Conservation (phyloP, 2,888 invertebrate genomes). For the Punctoribates punctum region DNA sequence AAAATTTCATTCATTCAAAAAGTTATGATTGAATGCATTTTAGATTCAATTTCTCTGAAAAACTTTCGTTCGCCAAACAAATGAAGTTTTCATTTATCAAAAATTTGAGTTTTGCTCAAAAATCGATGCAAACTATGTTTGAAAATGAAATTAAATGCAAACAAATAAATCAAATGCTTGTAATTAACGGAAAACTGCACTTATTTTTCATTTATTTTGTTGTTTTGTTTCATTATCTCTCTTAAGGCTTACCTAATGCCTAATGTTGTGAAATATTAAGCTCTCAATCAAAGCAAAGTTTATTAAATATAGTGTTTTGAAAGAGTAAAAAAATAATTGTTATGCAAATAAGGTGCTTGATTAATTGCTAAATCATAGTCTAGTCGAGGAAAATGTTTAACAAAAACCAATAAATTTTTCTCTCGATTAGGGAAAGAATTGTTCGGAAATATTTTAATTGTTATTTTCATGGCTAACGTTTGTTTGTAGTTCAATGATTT, state of each 20-base stretch:
- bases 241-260: background rate
- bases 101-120: too few species aligned
- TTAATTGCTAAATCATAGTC: background rate
- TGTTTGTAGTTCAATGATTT: background rate
- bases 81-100: too few species aligned
- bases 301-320: too few species aligned
- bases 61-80: too few species aligned
- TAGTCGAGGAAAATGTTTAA: too few species aligned
- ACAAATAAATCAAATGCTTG: constrained; percentile 5
- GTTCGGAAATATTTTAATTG: background rate
- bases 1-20: too few species aligned
- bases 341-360: background rate
- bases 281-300: too few species aligned
- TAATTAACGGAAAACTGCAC: background rate
- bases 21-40: too few species aligned
- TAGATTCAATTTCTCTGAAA: too few species aligned
- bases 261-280: too few species aligned
- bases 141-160: background rate
- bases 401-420: too few species aligned
- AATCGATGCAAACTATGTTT: too few species aligned
- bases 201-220: background rate
- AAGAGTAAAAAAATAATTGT: background rate
- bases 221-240: background rate
- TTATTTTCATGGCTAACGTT: background rate
- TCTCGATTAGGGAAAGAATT: background rate